These are phyloP conservation scores for Cygnus buccinator DNA, from an alignment of 2,113 vertebrate genomes.

Conservation along the genomic window DNA sequence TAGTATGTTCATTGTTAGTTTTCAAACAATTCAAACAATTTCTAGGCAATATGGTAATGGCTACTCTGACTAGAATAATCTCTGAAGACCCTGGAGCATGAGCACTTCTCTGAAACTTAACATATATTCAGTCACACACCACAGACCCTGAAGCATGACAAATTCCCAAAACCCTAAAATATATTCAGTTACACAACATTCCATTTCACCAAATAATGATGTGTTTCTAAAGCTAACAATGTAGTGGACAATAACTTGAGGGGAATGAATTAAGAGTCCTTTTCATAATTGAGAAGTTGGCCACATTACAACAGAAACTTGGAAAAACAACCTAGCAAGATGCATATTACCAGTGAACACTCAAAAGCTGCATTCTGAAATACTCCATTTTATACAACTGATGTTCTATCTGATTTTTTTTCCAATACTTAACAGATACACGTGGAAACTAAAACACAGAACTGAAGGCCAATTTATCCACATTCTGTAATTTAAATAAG, in stretches of 20 bases:
- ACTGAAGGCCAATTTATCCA: neutral
- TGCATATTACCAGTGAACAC: neutral
- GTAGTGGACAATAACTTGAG: neutral
- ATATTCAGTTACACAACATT: neutral
- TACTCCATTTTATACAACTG: neutral
- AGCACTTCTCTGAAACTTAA: neutral
- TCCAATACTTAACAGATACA: neutral
- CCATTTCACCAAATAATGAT: neutral
- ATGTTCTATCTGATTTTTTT: neutral
- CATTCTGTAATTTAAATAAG: neutral
- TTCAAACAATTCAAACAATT: neutral
- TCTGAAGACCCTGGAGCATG: neutral
- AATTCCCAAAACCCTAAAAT: neutral
- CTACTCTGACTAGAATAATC: neutral
- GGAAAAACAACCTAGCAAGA: neutral
- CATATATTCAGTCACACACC: neutral
- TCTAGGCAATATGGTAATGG: neutral
- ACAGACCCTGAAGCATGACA: neutral
- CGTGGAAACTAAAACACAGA: neutral
- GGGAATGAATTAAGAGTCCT: neutral
- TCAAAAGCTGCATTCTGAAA: neutral
- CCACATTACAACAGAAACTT: neutral
- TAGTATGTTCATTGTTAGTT: neutral
- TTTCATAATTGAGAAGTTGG: neutral
- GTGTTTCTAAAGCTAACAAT: neutral